These are phyloP conservation scores for Epirrhoe alternata DNA, from an alignment of 2,888 invertebrate genomes.

Conservation along the genomic window DNA sequence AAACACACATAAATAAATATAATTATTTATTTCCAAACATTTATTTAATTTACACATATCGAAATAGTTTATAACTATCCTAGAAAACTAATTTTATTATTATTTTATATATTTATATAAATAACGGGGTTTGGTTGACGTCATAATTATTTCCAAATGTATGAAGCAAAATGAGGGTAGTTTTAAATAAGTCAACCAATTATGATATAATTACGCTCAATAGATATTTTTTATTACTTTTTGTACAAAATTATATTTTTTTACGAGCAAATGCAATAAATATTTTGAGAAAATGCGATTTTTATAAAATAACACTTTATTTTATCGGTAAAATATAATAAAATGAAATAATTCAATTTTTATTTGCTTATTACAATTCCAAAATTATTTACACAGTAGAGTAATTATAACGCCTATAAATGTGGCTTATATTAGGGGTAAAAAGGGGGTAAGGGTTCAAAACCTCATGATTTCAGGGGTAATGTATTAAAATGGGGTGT, in stretches of 20 bases:
- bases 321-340: not conserved
- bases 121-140: slow-evolving; percentile 6
- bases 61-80: slow-evolving; percentile 59
- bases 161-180: not conserved
- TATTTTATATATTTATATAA: slow-evolving; percentile 25
- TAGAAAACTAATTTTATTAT: slow-evolving; percentile 51
- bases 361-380: slow-evolving; percentile 1
- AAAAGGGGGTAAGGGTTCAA: not conserved
- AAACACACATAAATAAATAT: slow-evolving; percentile 13
- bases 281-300: not conserved
- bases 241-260: slow-evolving; percentile 13
- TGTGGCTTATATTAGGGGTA: not conserved
- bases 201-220: slow-evolving; percentile 10
- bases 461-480: not conserved
- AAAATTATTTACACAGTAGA: slow-evolving; percentile 12
- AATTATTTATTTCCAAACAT: slow-evolving; percentile 35
- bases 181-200: slow-evolving; percentile 8
- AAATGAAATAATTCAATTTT: not conserved
- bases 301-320: not conserved
- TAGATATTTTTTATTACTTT: slow-evolving; percentile 5
- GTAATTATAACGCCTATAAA: not conserved
- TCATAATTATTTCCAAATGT: slow-evolving; percentile 2
- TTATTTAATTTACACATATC: slow-evolving; percentile 36
- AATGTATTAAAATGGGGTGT: not conserved
- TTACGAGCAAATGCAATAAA: not conserved